Conservation (phyloP, 2,888 invertebrate genomes). For the Syrphus vitripennis region DNA sequence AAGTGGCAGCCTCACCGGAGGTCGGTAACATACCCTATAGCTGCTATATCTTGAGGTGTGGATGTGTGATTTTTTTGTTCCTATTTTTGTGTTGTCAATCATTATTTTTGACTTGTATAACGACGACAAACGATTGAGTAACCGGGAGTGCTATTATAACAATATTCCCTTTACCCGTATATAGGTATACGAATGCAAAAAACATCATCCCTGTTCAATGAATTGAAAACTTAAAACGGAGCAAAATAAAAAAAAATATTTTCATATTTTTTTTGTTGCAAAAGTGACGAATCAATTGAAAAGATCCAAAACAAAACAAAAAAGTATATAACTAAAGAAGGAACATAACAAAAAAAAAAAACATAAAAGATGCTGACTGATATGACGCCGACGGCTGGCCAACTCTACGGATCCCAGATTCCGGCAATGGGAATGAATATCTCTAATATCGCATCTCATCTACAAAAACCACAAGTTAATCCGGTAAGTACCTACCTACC, state of each 20-base stretch:
- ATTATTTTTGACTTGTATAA: slow-evolving; percentile 54
- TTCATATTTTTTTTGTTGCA: slow-evolving; percentile 27
- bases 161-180: neutral
- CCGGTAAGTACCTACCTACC: slow-evolving; percentile 78
- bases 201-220: slow-evolving; percentile 54
- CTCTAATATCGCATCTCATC: slow-evolving; percentile 80
- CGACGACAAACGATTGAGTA: slow-evolving; percentile 53
- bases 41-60: slow-evolving; percentile 28
- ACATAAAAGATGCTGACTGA: slow-evolving; percentile 82
- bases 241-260: slow-evolving; percentile 22
- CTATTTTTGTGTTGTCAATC: slow-evolving; percentile 65
- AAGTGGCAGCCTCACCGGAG: slow-evolving; percentile 62
- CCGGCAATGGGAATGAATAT: slow-evolving; percentile 85
- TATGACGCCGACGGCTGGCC: slow-evolving; percentile 84
- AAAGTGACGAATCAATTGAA: slow-evolving; percentile 66
- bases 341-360: slow-evolving; percentile 22
- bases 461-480: slow-evolving; percentile 81
- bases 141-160: slow-evolving; percentile 39
- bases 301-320: slow-evolving; percentile 50
- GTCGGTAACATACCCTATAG: slow-evolving; percentile 37
- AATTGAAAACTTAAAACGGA: slow-evolving; percentile 60
- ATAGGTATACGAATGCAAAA: slow-evolving; percentile 36
- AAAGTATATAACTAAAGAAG: slow-evolving; percentile 72
- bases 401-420: slow-evolving; percentile 84
- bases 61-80: slow-evolving; percentile 41